Evolutionary conservation across 2,113 vertebrate genomes (phyloP).

Genomic region (Cettia cetti): DNA sequence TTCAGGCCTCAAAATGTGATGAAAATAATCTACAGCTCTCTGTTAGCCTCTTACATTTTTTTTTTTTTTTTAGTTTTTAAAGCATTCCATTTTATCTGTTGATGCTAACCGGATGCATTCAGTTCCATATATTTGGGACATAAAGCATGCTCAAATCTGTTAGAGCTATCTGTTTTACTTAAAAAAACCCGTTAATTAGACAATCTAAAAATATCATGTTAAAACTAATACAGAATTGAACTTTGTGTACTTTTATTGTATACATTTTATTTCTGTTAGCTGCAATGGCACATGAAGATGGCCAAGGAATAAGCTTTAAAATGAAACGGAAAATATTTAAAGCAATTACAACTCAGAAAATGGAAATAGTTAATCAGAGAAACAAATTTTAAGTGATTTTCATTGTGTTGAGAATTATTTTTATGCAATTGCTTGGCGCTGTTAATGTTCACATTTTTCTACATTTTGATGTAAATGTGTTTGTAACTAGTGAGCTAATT

Average conservation of each 20-base stretch:
- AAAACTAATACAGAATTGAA: background rate
- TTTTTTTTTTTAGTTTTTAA: background rate
- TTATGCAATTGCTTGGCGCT: background rate
- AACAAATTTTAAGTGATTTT: background rate
- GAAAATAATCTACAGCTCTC: background rate
- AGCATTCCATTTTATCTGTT: background rate
- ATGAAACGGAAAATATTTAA: background rate
- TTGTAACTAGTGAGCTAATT: background rate
- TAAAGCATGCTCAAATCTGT: background rate
- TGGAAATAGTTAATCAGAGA: background rate
- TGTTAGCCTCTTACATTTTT: background rate
- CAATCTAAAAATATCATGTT: background rate
- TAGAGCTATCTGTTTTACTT: background rate
- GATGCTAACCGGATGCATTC: fast-evolving
- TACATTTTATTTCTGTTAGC: background rate
- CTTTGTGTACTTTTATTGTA: background rate
- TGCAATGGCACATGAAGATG: background rate
- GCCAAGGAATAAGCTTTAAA: background rate
- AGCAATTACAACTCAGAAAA: background rate
- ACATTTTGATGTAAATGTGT: background rate
- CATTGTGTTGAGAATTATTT: background rate
- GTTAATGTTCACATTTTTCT: background rate
- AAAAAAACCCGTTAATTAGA: background rate
- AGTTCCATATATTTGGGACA: background rate
- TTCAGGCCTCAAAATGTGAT: background rate